These are phyloP conservation scores for Endotricha flammealis DNA, from an alignment of 2,888 invertebrate genomes.

Conservation along the genomic window DNA sequence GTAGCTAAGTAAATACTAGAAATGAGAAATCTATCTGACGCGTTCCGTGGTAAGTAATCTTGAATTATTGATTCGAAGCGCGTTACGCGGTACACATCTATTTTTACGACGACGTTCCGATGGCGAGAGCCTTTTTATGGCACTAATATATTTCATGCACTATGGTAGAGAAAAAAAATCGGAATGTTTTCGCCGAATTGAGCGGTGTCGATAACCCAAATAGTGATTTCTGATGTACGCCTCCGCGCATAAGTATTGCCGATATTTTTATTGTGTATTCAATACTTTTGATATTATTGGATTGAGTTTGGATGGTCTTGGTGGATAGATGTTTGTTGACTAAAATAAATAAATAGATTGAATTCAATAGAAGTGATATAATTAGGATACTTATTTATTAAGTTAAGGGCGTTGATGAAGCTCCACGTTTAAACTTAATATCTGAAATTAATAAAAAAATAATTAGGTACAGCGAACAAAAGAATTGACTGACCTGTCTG, in stretches of 20 bases:
- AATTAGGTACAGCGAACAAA: too few relatives aligned
- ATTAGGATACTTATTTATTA: too few relatives aligned
- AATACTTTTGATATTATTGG: too few relatives aligned
- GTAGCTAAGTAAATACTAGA: slow-evolving; percentile 37
- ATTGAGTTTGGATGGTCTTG: too few relatives aligned
- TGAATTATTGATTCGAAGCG: slow-evolving; percentile 69
- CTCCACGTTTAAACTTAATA: too few relatives aligned
- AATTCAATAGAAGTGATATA: too few relatives aligned
- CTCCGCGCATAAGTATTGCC: slow-evolving; percentile 43
- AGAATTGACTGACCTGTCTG: too few relatives aligned
- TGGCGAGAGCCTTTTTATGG: slow-evolving; percentile 65
- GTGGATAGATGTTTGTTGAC: too few relatives aligned
- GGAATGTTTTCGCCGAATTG: slow-evolving; percentile 50
- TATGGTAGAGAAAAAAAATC: slow-evolving; percentile 28
- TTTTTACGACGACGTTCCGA: slow-evolving; percentile 57
- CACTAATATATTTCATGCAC: slow-evolving; percentile 26
- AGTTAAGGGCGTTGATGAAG: too few relatives aligned
- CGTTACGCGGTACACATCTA: slow-evolving; percentile 58
- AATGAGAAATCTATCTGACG: slow-evolving; percentile 40
- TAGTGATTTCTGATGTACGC: slow-evolving; percentile 50
- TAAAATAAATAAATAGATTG: too few relatives aligned
- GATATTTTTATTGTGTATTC: slow-evolving; percentile 29
- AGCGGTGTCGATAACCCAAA: slow-evolving; percentile 54
- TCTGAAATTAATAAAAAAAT: too few relatives aligned
- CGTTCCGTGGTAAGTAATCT: slow-evolving; percentile 43